These are phyloP conservation scores for Drosophila kambysellisi DNA, from an alignment of 2,888 invertebrate species.

Conservation along the genomic window DNA sequence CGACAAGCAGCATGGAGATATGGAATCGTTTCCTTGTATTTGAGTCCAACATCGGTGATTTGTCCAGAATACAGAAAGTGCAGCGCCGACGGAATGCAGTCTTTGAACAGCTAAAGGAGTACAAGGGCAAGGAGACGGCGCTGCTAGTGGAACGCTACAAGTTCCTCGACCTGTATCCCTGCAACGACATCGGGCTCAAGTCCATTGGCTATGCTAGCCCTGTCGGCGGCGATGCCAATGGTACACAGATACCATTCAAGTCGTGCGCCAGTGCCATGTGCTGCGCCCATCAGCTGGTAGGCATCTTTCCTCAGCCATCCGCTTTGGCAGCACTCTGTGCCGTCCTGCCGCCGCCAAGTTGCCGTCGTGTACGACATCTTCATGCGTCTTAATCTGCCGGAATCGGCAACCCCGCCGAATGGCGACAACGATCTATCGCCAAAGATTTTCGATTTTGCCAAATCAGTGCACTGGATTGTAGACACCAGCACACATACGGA, in stretches of 20 bases:
- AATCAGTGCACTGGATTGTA: conserved; percentile 95
- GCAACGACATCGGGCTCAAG: conserved; percentile 95
- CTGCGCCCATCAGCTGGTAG: conserved; percentile 91
- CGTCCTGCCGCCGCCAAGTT: conserved; percentile 96
- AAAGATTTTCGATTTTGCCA: conserved; percentile 94
- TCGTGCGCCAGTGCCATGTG: conserved; percentile 94
- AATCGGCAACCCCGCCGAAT: conserved; percentile 91
- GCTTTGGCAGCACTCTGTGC: too few species aligned
- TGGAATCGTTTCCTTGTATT: conserved; percentile 99
- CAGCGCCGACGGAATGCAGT: conserved; percentile 96
- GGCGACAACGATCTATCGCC: conserved; percentile 93
- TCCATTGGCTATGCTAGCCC: conserved; percentile 91
- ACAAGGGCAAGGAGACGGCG: conserved; percentile 98
- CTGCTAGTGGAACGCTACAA: conserved; percentile 98
- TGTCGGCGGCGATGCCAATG: conserved; percentile 50
- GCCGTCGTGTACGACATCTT: conserved; percentile 96
- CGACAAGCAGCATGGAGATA: conserved; percentile 97
- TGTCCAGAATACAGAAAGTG: too few species aligned
- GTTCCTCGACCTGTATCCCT: conserved; percentile 97
- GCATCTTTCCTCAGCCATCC: too few species aligned
- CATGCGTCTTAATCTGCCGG: conserved; percentile 94
- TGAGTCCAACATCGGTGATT: conserved; percentile 98
- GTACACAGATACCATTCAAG: conserved; percentile 97
- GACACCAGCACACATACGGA: conserved; percentile 90
- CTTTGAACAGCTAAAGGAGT: conserved; percentile 97